phyloP scores from a whole-genome alignment of 2,113 vertebrate species.

The Melanotaenia duboulayi region DNA sequence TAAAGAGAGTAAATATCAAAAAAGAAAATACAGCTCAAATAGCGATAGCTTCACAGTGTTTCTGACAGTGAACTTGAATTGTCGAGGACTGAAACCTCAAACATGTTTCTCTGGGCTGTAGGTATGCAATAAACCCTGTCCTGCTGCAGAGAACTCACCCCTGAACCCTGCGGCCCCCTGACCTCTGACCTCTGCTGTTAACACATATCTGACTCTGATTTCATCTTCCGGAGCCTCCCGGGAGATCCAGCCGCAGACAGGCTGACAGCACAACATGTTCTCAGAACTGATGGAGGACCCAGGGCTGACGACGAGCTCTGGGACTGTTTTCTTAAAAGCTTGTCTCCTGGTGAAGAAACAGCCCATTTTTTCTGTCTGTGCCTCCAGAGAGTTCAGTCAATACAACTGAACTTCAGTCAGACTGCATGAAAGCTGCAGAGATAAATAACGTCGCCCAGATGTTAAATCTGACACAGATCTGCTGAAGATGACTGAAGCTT shows the following conservation, averaged over 20 bases:
- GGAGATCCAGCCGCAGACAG: constrained; percentile 30
- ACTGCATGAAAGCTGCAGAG: constrained; percentile 8
- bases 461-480: constrained; percentile 36
- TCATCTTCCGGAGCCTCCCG: constrained; percentile 36
- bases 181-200: constrained; percentile 52
- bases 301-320: not conserved
- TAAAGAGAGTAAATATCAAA: no score
- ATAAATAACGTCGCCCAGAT: constrained; percentile 3
- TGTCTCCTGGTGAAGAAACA: constrained; percentile 18
- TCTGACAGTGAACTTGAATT: no score
- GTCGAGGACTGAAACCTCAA: no score
- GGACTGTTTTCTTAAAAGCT: constrained; percentile 14
- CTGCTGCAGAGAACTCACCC: constrained; percentile 22
- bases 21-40: no score
- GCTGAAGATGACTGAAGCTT: constrained; percentile 32
- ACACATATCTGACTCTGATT: constrained; percentile 42
- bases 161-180: not conserved
- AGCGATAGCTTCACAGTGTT: no score
- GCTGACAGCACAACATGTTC: constrained; percentile 48
- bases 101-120: not conserved
- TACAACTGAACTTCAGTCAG: not conserved
- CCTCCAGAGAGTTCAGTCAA: constrained; percentile 34
- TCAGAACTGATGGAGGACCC: constrained; percentile 16
- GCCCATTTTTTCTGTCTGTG: constrained; percentile 34
- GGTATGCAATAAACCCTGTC: not conserved